phyloP scores from a whole-genome alignment of 2,888 invertebrate genomes.

The Galeopsomyia nigrocyanea region DNA sequence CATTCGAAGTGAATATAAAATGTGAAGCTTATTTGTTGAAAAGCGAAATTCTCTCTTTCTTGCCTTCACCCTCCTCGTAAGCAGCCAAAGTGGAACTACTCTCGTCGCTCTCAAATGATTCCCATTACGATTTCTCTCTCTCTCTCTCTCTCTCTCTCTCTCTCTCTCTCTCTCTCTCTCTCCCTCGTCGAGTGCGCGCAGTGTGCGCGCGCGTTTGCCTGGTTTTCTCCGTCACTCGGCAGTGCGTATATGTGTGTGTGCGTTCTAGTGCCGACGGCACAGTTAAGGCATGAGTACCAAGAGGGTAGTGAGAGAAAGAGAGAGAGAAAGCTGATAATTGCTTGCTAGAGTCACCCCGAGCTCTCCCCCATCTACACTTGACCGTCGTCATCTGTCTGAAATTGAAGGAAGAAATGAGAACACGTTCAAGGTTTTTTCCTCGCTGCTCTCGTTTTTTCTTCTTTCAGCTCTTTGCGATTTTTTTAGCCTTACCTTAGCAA shows the following conservation, averaged over 20 bases:
- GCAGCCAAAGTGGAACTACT: conserved; percentile 1
- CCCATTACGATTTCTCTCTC: conserved; percentile 6
- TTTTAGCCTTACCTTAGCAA: too few species aligned
- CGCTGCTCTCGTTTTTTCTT: neutral
- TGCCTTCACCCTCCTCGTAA: neutral
- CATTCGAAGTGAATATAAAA: too few species aligned
- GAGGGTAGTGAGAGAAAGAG: too few species aligned
- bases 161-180: too few species aligned
- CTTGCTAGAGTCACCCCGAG: conserved; percentile 5
- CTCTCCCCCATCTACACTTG: conserved; percentile 24
- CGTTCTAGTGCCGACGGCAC: neutral
- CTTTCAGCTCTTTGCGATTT: neutral
- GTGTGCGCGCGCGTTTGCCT: too few species aligned
- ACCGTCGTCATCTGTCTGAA: conserved; percentile 27
- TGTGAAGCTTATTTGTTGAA: too few species aligned
- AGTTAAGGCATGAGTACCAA: too few species aligned
- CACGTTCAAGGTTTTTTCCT: neutral
- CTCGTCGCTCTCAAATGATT: conserved; percentile 9
- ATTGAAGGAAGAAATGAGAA: conserved; percentile 10
- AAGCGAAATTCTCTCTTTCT: too few species aligned
- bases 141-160: neutral
- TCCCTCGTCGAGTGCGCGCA: too few species aligned
- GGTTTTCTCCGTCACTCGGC: too few species aligned
- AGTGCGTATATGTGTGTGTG: neutral
- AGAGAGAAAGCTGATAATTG: conserved; percentile 17